Conservation (phyloP, 2,113 vertebrate species). For the Oreochromis tanganicae region DNA sequence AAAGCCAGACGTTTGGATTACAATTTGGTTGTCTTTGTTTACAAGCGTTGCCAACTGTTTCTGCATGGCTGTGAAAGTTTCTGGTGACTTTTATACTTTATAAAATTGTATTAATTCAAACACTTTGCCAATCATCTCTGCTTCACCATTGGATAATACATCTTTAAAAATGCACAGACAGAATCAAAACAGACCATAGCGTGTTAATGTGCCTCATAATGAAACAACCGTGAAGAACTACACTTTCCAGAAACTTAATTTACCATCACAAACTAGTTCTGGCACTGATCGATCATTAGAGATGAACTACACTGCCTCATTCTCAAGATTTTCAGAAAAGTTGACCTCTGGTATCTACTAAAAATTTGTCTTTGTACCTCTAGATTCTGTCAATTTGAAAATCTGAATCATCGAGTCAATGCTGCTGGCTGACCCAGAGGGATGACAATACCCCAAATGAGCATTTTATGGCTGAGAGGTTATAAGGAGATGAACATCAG, state of each 20-base stretch:
- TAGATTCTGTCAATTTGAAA: background rate
- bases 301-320: background rate
- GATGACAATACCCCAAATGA: background rate
- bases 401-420: background rate
- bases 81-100: constrained; percentile 89
- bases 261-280: background rate
- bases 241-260: background rate
- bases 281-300: background rate
- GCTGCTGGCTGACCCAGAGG: background rate
- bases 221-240: background rate
- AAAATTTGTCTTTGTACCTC: background rate
- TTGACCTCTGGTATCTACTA: background rate
- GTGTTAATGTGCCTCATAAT: background rate
- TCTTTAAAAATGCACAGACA: background rate
- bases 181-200: background rate
- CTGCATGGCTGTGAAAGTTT: constrained; percentile 95
- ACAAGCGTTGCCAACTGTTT: constrained; percentile 73
- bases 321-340: background rate
- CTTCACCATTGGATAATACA: background rate
- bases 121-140: background rate
- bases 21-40: constrained; percentile 79
- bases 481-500: background rate
- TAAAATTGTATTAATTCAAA: constrained; percentile 65
- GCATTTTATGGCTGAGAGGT: background rate
- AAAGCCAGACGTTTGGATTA: constrained; percentile 84